A percentile compares a stretch with the other conserved stretches of the same genome.
Conservation (phyloP, 2,113 vertebrate genomes). For the Protobothrops flavoviridis region DNA sequence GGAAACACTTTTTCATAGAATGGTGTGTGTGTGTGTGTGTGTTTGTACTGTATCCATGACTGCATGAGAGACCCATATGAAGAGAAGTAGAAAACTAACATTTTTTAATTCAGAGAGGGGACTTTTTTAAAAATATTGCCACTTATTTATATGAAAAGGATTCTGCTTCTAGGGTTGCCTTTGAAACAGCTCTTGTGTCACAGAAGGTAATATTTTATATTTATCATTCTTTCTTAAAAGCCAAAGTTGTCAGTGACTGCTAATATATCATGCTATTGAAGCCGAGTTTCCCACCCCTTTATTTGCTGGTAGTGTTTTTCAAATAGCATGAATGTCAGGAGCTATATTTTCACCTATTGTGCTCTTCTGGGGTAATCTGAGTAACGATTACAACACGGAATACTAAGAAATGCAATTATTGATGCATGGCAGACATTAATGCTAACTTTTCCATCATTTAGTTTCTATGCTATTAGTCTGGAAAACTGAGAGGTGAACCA, state of each 20-base stretch:
- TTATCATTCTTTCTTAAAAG: not conserved
- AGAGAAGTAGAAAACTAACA: not conserved
- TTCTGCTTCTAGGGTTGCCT: not conserved
- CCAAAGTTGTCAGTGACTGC: not conserved
- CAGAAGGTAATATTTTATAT: conserved; percentile 11
- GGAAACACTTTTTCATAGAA: not conserved
- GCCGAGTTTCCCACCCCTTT: conserved; percentile 3
- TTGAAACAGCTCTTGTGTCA: not conserved
- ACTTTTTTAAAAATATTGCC: not conserved
- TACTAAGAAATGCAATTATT: conserved; percentile 53
- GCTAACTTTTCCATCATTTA: conserved; percentile 54
- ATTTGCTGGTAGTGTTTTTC: conserved; percentile 18
- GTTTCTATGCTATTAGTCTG: conserved; percentile 57
- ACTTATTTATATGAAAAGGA: not conserved
- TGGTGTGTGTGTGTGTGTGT: not conserved
- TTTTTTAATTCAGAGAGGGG: not conserved
- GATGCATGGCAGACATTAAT: conserved; percentile 57
- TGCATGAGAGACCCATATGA: not conserved
- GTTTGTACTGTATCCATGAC: not conserved
- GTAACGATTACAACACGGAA: conserved; percentile 52
- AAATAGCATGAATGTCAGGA: conserved; percentile 37
- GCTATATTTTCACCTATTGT: conserved; percentile 45
- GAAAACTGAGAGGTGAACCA: conserved; percentile 40
- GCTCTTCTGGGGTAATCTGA: conserved; percentile 48
- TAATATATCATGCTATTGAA: conserved; percentile 4